Evolutionary conservation across 2,797 vertebrate species (phyloP).

Genomic region (Pygocentrus nattereri): DNA sequence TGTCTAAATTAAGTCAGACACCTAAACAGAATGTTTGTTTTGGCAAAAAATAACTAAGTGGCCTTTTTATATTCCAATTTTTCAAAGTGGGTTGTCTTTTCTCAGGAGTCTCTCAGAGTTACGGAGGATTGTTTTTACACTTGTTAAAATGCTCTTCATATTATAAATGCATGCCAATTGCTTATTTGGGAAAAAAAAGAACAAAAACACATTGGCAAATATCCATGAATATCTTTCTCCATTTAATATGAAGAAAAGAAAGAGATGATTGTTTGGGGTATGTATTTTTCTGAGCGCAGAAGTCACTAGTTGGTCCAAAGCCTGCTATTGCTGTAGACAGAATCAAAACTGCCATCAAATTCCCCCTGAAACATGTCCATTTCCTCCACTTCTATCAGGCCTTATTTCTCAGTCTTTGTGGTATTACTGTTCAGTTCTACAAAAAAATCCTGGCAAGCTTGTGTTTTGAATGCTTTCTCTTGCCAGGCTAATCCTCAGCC

Average conservation of each 20-base stretch:
- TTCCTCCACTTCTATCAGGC: conserved; percentile 1
- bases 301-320: conserved; percentile 1
- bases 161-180: conserved; percentile 2
- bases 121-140: too few species aligned
- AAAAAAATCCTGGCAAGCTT: conserved; percentile 22
- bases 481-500: conserved; percentile 86
- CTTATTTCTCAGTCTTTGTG: conserved; percentile 23
- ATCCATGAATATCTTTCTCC: background rate
- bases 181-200: background rate
- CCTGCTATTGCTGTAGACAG: background rate
- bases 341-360: conserved; percentile 4
- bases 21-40: too few species aligned
- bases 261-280: background rate
- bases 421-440: background rate
- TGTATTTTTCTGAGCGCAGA: background rate
- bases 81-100: too few species aligned
- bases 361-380: conserved; percentile 13
- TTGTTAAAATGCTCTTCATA: conserved; percentile 16
- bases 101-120: too few species aligned
- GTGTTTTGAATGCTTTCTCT: background rate
- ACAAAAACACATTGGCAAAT: background rate
- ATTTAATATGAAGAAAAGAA: conserved; percentile 1
- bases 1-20: too few species aligned
- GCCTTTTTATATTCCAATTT: too few species aligned
- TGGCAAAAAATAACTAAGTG: too few species aligned